Evolutionary conservation across 2,888 invertebrate species (phyloP), one percentile per base, ranked within the genome.

Genomic region (Apamea monoglypha): DNA sequence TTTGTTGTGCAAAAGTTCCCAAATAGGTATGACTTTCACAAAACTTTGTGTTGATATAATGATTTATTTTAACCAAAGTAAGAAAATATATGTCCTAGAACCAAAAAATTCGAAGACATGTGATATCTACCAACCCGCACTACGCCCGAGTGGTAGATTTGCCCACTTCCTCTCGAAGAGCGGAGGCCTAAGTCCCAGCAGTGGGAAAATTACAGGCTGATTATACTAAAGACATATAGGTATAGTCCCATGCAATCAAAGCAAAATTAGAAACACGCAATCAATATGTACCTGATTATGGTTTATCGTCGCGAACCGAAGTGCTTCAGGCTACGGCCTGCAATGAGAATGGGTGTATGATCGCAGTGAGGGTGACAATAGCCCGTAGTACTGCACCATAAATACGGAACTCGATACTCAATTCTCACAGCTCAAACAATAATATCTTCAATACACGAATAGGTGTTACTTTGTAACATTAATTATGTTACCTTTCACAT

Each of bases 211-310:
- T n/a, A 59, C 12, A 12, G 25, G n/a, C 12, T 4, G 56, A 12
- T n/a, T 56, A 56, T 59, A 59, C 56, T 59, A 14, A 36, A 25
- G 36, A 18, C 1, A 44, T 18, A 47, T 21, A 36, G 1, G 7
- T 25, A 59, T 25, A 59, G 16, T 63, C 36, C 44, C 68, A 56
- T 66, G n/a, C 36, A 61, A 56, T 64, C 47, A 21, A 69, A 63
- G 21, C 64, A 75, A 47, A 79, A 84, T 84, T 84, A 87, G 75
- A 74, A 69, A 79, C 80, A 86, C 78, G 78, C 88, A 79, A 88
- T 83, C 82, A 78, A 73, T 80, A 64, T 73, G 69, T 75, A 75
- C 61, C 68, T 83, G 81, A 83, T 83, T 81, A 88, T 81, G 47
- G 81, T 83, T 87, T 80, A 88, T 88, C 56, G 83, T 77, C 75